Percentiles rank a stretch among this genome's conserved stretches.
These are phyloP conservation scores for Cossypha niveicapilla DNA, from an alignment of 2,797 vertebrate species.

Conservation along the genomic window DNA sequence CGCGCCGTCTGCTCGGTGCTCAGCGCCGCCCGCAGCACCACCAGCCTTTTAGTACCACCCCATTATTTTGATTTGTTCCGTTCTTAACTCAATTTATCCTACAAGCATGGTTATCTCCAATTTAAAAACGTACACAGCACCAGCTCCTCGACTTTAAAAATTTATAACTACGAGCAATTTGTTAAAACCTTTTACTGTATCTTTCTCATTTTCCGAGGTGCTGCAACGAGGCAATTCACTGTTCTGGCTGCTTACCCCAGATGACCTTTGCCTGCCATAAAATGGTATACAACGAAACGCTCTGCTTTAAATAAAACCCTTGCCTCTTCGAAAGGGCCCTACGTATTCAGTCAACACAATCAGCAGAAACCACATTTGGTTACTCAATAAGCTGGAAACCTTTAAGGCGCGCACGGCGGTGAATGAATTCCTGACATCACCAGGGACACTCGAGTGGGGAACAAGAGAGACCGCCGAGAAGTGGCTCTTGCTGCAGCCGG, in stretches of 20 bases:
- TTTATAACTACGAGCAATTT: slow-evolving; percentile 7
- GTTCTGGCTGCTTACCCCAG: slow-evolving; percentile 25
- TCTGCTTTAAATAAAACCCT: slow-evolving; percentile 44
- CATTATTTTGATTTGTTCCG: slow-evolving; percentile 27
- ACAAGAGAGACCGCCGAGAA: slow-evolving; percentile 29
- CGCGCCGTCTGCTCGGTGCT: rapidly evolving
- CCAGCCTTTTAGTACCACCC: neutral
- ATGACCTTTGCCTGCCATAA: slow-evolving; percentile 45
- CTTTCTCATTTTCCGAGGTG: slow-evolving; percentile 26
- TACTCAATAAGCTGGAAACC: slow-evolving; percentile 60
- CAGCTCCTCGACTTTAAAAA: slow-evolving; percentile 28
- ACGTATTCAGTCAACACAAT: slow-evolving; percentile 59
- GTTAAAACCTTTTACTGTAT: slow-evolving; percentile 30
- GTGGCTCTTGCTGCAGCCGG: neutral
- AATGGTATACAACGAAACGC: neutral
- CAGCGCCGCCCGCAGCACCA: neutral
- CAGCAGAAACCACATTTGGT: slow-evolving; percentile 47
- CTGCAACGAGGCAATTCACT: neutral
- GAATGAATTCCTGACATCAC: slow-evolving; percentile 59
- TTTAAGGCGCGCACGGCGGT: neutral
- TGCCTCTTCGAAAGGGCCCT: slow-evolving; percentile 27
- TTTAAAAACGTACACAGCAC: slow-evolving; percentile 17
- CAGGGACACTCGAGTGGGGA: slow-evolving; percentile 34
- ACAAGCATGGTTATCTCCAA: slow-evolving; percentile 45
- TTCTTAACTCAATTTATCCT: slow-evolving; percentile 38